Evolutionary conservation across 2,888 invertebrate genomes (phyloP).

Genomic region (Lordiphosa andalusiaca): DNA sequence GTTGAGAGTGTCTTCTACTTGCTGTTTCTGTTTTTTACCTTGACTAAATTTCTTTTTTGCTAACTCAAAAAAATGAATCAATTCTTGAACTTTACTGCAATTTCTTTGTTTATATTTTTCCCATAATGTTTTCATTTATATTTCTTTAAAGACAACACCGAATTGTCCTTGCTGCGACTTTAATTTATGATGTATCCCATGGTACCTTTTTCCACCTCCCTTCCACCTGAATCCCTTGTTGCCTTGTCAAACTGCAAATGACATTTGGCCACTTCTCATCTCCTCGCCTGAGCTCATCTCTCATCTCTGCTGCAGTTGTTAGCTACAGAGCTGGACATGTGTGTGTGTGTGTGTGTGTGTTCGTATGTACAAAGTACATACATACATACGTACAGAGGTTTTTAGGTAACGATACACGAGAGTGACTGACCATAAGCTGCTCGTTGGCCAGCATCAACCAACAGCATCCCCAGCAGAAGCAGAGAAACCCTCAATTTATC

Average conservation of each 20-base stretch:
- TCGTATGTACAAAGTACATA: background rate
- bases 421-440: conserved; percentile 15
- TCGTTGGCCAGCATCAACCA: conserved; percentile 19
- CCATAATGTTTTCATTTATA: background rate
- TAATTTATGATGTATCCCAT: conserved; percentile 32
- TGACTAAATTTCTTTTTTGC: no score
- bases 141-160: conserved; percentile 20
- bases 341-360: conserved; percentile 22
- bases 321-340: conserved; percentile 22
- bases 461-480: conserved; percentile 32
- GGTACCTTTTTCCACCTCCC: conserved; percentile 10
- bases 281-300: conserved; percentile 14
- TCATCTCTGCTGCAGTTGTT: conserved; percentile 27
- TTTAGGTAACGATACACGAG: conserved; percentile 39
- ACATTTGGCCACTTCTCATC: conserved; percentile 68
- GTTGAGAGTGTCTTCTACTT: no score
- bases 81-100: no score
- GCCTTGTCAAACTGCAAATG: conserved; percentile 66
- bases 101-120: no score
- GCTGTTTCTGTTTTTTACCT: no score
- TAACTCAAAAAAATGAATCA: no score
- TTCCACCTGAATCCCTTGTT: conserved; percentile 10
- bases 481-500: conserved; percentile 65
- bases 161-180: conserved; percentile 11
- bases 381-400: conserved; percentile 7